Percentiles rank a stretch among this genome's conserved stretches.
Evolutionary conservation across 2,113 vertebrate species (phyloP).

Genomic region (Siphamia tubifer): DNA sequence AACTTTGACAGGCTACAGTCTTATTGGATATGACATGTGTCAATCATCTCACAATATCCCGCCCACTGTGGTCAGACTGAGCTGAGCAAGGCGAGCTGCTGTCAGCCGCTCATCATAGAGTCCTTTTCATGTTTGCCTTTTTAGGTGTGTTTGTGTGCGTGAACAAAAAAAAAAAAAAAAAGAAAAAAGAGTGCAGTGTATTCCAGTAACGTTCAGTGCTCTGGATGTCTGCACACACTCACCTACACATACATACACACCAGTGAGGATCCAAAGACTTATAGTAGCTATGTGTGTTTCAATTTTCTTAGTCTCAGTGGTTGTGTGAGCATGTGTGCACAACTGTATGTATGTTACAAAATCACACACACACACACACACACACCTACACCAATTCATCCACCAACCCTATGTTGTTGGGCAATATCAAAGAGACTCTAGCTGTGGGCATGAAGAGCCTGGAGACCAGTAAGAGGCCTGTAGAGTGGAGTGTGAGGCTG

Average conservation of each 20-base stretch:
- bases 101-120: slow-evolving; percentile 73
- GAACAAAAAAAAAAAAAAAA: too few relatives aligned
- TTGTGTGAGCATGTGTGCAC: slow-evolving; percentile 8
- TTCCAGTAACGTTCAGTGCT: slow-evolving; percentile 21
- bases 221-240: not conserved
- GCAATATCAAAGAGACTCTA: slow-evolving; percentile 72
- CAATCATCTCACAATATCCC: slow-evolving; percentile 48
- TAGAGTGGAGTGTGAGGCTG: slow-evolving; percentile 22
- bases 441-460: slow-evolving; percentile 74
- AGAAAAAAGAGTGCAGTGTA: slow-evolving; percentile 40
- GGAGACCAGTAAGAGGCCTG: slow-evolving; percentile 57
- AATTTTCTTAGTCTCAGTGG: slow-evolving; percentile 12
- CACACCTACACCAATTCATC: slow-evolving; percentile 38
- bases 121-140: slow-evolving; percentile 72
- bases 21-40: slow-evolving; percentile 60
- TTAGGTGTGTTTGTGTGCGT: slow-evolving; percentile 39
- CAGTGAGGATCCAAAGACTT: slow-evolving; percentile 27
- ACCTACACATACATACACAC: slow-evolving; percentile 23
- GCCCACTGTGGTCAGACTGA: slow-evolving; percentile 53
- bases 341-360: slow-evolving; percentile 21
- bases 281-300: slow-evolving; percentile 31
- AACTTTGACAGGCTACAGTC: not conserved
- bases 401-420: slow-evolving; percentile 65
- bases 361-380: too few relatives aligned
- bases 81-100: slow-evolving; percentile 51